Conservation (phyloP, 2,113 vertebrate genomes). For the Crocuta crocuta region DNA sequence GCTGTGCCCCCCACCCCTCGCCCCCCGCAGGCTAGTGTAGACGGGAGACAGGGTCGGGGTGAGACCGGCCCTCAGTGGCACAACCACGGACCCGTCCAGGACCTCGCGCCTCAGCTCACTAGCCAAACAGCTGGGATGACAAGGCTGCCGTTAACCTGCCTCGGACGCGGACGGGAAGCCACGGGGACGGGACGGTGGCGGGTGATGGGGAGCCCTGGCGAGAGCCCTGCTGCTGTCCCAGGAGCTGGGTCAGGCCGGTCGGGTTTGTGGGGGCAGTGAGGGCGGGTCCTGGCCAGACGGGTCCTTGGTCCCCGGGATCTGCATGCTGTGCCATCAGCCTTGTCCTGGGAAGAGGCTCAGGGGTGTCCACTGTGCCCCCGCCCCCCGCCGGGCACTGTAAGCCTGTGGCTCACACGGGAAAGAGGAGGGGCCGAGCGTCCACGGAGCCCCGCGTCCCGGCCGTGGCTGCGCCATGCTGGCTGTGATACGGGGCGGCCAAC, state of each 20-base stretch:
- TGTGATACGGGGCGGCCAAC: no score
- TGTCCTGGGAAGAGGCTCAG: not conserved
- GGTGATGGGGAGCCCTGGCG: not conserved
- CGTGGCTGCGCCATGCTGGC: no score
- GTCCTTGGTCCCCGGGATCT: not conserved
- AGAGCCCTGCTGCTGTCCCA: accelerated
- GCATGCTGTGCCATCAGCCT: not conserved
- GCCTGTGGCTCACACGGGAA: not conserved
- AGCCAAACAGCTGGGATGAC: not conserved
- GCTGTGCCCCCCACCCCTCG: no score
- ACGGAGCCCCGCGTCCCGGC: no score
- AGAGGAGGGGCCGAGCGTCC: no score
- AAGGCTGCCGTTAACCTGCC: not conserved
- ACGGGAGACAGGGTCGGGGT: accelerated
- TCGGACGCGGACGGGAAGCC: not conserved
- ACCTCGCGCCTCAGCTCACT: not conserved
- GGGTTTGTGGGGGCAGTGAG: not conserved
- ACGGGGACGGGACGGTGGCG: not conserved
- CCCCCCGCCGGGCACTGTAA: not conserved
- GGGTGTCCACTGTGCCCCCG: not conserved
- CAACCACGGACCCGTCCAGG: accelerated
- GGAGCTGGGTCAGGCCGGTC: not conserved
- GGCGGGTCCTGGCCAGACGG: not conserved
- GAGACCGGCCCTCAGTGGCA: accelerated
- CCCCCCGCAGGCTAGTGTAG: not conserved